phyloP scores from a whole-genome alignment of 2,888 invertebrate genomes.

The Amphiduros pacificus region DNA sequence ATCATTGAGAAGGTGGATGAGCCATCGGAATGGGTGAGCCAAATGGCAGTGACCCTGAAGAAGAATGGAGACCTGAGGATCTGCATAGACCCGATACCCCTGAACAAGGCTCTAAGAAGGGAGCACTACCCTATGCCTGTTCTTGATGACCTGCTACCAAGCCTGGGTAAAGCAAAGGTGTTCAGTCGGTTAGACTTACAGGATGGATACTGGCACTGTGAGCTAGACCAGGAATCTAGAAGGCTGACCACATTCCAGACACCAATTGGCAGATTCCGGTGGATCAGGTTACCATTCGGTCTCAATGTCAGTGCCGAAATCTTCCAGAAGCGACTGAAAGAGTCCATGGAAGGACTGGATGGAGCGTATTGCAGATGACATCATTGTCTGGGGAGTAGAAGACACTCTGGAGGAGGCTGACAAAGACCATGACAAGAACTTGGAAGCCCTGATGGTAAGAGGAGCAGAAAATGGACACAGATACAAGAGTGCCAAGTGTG shows the following conservation, averaged over 20 bases:
- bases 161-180: constrained; percentile 21
- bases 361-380: constrained; percentile 13
- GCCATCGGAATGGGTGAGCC: not conserved
- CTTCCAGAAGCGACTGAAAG: constrained; percentile 26
- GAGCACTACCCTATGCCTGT: constrained; percentile 24
- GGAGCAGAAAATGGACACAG: not conserved
- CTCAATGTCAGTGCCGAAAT: constrained; percentile 23
- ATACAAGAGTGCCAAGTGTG: not conserved
- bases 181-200: constrained; percentile 32
- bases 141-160: constrained; percentile 27
- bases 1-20: not conserved
- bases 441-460: not conserved
- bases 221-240: constrained; percentile 4
- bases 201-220: constrained; percentile 27
- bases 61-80: constrained; percentile 21
- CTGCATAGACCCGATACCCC: constrained; percentile 23
- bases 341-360: constrained; percentile 1
- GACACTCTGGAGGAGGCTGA: too few species aligned
- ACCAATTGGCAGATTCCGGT: not conserved
- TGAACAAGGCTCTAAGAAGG: constrained; percentile 26
- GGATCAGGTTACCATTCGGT: constrained; percentile 19
- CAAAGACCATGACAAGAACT: constrained; percentile 2
- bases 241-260: not conserved
- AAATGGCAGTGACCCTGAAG: not conserved
- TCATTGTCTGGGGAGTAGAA: constrained; percentile 1